Conservation (phyloP, 2,888 invertebrate genomes). For the Ectemnius continuus region DNA sequence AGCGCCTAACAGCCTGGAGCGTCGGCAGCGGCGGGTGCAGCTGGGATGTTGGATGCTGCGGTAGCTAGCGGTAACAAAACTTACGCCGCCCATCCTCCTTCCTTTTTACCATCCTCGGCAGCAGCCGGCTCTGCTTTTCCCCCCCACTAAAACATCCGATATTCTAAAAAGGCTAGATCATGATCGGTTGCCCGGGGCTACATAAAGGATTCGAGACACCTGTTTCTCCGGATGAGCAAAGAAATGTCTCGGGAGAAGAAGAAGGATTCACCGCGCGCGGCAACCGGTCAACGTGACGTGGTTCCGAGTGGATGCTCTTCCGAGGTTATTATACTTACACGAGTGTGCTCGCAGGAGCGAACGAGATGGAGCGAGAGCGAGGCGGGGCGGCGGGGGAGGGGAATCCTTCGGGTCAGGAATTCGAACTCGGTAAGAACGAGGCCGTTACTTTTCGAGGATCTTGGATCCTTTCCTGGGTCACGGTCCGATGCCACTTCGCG, state of each 20-base stretch:
- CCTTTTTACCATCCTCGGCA: slow-evolving; percentile 12
- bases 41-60: slow-evolving; percentile 29
- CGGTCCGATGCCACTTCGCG: slow-evolving; percentile 44
- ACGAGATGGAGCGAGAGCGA: too few species aligned
- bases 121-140: too few species aligned
- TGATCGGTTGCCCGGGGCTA: too few species aligned
- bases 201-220: slow-evolving; percentile 13
- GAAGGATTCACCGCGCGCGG: slow-evolving; percentile 35
- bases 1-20: slow-evolving; percentile 39
- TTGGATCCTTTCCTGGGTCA: slow-evolving; percentile 51
- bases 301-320: slow-evolving; percentile 66
- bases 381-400: slow-evolving; percentile 40
- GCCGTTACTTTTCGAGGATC: slow-evolving; percentile 65
- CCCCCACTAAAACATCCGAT: too few species aligned
- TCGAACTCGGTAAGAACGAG: slow-evolving; percentile 60
- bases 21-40: slow-evolving; percentile 24
- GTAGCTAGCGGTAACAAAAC: slow-evolving; percentile 54
- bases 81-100: slow-evolving; percentile 39
- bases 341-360: too few species aligned
- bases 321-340: slow-evolving; percentile 56
- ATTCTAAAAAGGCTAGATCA: too few species aligned
- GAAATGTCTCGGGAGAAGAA: slow-evolving; percentile 40
- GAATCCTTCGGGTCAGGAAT: slow-evolving; percentile 67
- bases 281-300: slow-evolving; percentile 60
- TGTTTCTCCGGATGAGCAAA: slow-evolving; percentile 32